Percentiles rank a stretch among this genome's conserved stretches.
Conservation (phyloP, 2,888 invertebrate genomes). For the Tetheella fluctuosa region DNA sequence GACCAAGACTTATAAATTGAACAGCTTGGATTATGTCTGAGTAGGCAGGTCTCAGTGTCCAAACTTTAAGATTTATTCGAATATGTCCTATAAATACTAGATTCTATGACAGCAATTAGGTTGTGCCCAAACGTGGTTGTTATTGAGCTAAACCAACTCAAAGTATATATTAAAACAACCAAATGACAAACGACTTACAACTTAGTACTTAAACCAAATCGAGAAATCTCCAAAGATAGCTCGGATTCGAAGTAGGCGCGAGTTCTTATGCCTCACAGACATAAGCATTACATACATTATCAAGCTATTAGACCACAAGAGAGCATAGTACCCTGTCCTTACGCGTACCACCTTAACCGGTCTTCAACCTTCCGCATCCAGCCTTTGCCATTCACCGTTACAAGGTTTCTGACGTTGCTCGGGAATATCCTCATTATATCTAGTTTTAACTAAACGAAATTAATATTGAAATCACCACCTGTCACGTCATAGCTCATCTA, state of each 20-base stretch:
- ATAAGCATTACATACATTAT: not conserved
- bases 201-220: too few species aligned
- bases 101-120: not conserved
- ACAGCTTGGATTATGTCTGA: too few species aligned
- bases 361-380: not conserved
- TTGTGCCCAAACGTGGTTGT: not conserved
- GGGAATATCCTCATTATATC: not conserved
- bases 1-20: too few species aligned
- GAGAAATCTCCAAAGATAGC: not conserved
- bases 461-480: too few species aligned
- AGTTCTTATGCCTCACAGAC: not conserved
- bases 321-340: not conserved
- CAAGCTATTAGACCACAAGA: not conserved
- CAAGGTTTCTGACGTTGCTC: not conserved
- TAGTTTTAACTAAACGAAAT: too few species aligned
- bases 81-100: not conserved
- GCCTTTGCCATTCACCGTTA: not conserved
- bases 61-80: not conserved
- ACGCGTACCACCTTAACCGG: not conserved
- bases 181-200: too few species aligned
- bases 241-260: not conserved
- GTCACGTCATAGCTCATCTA: too few species aligned
- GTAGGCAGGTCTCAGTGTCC: too few species aligned
- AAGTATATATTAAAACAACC: not conserved
- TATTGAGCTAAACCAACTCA: too few species aligned